Conservation (phyloP, 1,140 invertebrate genomes). For the Bombus confusus region DNA sequence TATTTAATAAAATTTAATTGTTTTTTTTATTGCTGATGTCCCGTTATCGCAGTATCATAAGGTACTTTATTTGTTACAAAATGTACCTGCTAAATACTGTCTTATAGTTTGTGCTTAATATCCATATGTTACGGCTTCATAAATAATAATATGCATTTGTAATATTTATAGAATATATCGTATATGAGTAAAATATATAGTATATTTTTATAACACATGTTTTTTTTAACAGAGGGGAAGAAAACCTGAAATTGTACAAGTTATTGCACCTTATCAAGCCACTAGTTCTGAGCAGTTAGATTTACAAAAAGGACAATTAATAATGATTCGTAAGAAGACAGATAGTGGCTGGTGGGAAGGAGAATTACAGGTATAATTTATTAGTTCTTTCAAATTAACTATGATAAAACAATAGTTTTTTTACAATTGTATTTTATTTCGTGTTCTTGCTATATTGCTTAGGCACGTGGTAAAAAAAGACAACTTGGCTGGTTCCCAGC, state of each 20-base stretch:
- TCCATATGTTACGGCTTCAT: background rate
- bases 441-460: slow-evolving; percentile 32
- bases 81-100: background rate
- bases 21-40: slow-evolving; percentile 52
- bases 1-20: slow-evolving; percentile 40
- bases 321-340: slow-evolving; percentile 98
- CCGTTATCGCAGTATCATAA: slow-evolving; percentile 70
- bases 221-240: slow-evolving; percentile 82
- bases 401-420: background rate
- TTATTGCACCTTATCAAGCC: slow-evolving; percentile 93
- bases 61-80: slow-evolving; percentile 65
- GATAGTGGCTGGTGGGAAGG: slow-evolving; percentile 99
- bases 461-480: slow-evolving; percentile 96
- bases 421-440: no score
- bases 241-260: slow-evolving; percentile 94
- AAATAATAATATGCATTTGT: slow-evolving; percentile 14
- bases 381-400: background rate
- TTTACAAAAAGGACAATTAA: slow-evolving; percentile 95
- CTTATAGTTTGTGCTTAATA: background rate
- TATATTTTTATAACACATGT: slow-evolving; percentile 14
- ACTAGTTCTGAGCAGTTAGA: slow-evolving; percentile 95
- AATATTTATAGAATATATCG: slow-evolving; percentile 4
- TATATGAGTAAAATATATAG: slow-evolving; percentile 15
- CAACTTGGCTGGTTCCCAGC: slow-evolving; percentile 99
- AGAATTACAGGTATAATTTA: slow-evolving; percentile 90